Evolutionary conservation across 2,888 invertebrate species (phyloP).

Genomic region (Nysson spinosus): DNA sequence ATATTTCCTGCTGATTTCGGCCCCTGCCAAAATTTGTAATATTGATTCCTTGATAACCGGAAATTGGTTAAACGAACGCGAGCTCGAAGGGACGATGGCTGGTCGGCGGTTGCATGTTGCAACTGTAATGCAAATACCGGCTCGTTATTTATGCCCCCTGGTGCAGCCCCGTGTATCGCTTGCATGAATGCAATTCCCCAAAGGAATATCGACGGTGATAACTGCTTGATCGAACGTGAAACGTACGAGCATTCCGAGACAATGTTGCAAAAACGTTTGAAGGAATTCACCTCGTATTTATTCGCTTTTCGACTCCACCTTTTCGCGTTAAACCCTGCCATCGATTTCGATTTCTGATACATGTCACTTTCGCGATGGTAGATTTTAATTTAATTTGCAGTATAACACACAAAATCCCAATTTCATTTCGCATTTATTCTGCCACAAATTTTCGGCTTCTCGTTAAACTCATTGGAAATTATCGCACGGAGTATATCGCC

Average conservation of each 20-base stretch:
- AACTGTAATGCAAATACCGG: slow-evolving; percentile 38
- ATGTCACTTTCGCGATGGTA: no score
- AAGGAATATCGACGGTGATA: slow-evolving; percentile 30
- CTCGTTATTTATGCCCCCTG: slow-evolving; percentile 29
- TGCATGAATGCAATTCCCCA: slow-evolving; percentile 11
- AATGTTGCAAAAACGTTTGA: background rate
- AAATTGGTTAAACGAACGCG: slow-evolving; percentile 31
- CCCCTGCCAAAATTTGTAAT: slow-evolving; percentile 28
- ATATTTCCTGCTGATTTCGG: slow-evolving; percentile 5
- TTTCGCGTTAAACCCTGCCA: no score
- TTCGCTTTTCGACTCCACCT: no score
- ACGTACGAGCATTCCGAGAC: background rate
- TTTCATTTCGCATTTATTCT: no score
- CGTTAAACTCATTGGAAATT: no score
- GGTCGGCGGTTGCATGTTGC: slow-evolving; percentile 15
- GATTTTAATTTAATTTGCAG: no score
- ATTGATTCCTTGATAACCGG: slow-evolving; percentile 30
- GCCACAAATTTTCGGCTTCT: no score
- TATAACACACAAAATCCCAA: no score
- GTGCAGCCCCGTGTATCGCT: slow-evolving; percentile 8
- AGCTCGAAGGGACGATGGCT: slow-evolving; percentile 21
- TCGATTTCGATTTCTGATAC: no score
- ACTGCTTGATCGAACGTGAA: slow-evolving; percentile 17
- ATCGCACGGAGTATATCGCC: no score
- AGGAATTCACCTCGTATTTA: background rate